These are phyloP conservation scores for Zaprionus davidi DNA, from an alignment of 1,140 invertebrate species.

Conservation along the genomic window DNA sequence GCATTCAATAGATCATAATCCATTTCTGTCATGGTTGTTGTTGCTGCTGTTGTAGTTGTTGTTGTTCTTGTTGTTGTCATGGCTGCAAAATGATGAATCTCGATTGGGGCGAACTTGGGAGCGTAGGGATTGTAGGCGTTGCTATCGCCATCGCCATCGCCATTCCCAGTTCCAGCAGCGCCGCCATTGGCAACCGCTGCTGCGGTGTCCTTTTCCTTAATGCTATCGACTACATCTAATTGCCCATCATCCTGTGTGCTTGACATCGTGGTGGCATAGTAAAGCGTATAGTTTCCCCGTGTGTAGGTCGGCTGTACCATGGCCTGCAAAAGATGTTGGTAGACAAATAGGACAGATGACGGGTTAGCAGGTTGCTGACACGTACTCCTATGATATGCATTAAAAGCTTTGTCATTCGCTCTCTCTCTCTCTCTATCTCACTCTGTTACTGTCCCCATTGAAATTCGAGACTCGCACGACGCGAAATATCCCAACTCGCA, in stretches of 20 bases:
- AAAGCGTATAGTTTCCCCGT: conserved; percentile 83
- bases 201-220: conserved; percentile 55
- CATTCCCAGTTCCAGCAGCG: neutral
- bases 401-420: conserved; percentile 26
- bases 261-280: conserved; percentile 77
- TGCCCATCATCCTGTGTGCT: conserved; percentile 75
- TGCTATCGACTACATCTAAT: conserved; percentile 67
- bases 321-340: conserved; percentile 48
- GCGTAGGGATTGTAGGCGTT: conserved; percentile 78
- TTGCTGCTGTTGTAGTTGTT: conserved; percentile 32
- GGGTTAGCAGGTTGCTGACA: conserved; percentile 1
- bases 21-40: conserved; percentile 40
- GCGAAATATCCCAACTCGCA: conserved; percentile 51
- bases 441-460: conserved; percentile 45
- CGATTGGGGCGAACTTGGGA: conserved; percentile 68
- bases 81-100: conserved; percentile 56
- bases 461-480: conserved; percentile 56
- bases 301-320: conserved; percentile 75
- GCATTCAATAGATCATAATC: conserved; percentile 53
- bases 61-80: conserved; percentile 43
- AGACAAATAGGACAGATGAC: conserved; percentile 12
- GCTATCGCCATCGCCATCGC: conserved; percentile 25
- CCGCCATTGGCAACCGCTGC: conserved; percentile 21
- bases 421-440: neutral
- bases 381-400: conserved; percentile 6